Evolutionary conservation across 1,140 invertebrate species (phyloP), one percentile per base, ranked within the genome.

Genomic region (Charaxes varanes): DNA sequence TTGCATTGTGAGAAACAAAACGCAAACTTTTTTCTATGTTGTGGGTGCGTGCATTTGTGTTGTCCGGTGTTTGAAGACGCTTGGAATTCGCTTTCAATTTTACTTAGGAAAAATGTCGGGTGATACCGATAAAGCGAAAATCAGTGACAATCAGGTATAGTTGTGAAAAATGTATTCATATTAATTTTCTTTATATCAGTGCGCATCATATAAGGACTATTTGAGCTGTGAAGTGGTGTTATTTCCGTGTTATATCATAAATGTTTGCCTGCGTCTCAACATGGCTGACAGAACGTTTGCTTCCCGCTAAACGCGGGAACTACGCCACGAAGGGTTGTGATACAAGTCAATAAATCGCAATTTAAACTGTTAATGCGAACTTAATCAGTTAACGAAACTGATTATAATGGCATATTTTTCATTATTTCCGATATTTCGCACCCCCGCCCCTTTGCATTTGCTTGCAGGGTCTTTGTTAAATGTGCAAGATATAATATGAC

Each of bases 121-220:
- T 74, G 82, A 85, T 78, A 85, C 80, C 80, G 82, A 85, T 85
- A 85, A 84, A 81, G 82, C 78, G 62, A 85, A 85, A 84, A 83
- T 85, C 78, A 85, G 78, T 85, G 82, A 85, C 56, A 85, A 85
- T 84, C 82, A 85, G 80, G 82, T 84, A 84, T 81, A 67, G 59
- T 80, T 81, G 76, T 80, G 74, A 66, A 67, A 71, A 78, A 70
- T 73, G 53, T 67, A 57, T 63, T 71, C 61, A 28, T 68, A 68
- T 60, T 68, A 67, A 61, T 68, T 78, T 80, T 77, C 76, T 64
- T 49, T 51, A 62, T 66, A 61, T 41, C 57, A 52, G 59, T 74
- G 74, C 62, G 80, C 73, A 62, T 79, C 57, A 68, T 55, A 41
- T 73, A 49, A 71, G 48, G 60, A 60, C 33, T 60, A 59, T 70